These are phyloP conservation scores for Regulus satrapa DNA, from an alignment of 2,113 vertebrate genomes.

Conservation along the genomic window DNA sequence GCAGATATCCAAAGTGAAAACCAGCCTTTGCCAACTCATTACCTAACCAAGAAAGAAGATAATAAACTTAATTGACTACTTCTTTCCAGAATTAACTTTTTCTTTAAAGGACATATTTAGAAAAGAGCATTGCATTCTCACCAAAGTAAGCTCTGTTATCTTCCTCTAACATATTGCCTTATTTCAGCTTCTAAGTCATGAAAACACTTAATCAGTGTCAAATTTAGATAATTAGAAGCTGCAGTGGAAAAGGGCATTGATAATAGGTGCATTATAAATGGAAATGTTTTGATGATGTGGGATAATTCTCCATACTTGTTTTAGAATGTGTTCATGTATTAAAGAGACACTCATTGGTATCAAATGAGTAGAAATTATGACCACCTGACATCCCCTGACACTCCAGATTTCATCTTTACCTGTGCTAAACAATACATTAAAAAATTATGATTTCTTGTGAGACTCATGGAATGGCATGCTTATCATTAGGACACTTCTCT, in stretches of 20 bases:
- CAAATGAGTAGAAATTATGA: background rate
- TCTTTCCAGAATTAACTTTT: background rate
- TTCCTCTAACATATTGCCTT: background rate
- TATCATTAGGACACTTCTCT: background rate
- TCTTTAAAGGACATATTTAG: background rate
- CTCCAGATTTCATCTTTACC: background rate
- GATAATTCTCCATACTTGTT: background rate
- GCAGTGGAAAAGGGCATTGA: background rate
- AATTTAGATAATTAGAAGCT: slow-evolving; percentile 17
- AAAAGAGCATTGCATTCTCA: background rate
- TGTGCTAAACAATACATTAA: background rate
- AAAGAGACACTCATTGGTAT: background rate
- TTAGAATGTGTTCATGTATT: background rate
- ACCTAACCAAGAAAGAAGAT: background rate
- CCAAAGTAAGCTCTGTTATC: background rate
- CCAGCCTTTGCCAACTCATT: background rate
- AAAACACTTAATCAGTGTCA: slow-evolving; percentile 24
- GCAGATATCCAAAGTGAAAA: background rate
- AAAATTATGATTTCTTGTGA: background rate
- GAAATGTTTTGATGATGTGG: background rate
- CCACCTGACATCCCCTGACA: background rate
- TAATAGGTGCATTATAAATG: slow-evolving; percentile 16
- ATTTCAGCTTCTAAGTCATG: background rate
- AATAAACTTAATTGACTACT: background rate
- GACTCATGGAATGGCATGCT: background rate